These are phyloP conservation scores for Drosophila robusta DNA, from an alignment of 2,888 invertebrate genomes.

Conservation along the genomic window DNA sequence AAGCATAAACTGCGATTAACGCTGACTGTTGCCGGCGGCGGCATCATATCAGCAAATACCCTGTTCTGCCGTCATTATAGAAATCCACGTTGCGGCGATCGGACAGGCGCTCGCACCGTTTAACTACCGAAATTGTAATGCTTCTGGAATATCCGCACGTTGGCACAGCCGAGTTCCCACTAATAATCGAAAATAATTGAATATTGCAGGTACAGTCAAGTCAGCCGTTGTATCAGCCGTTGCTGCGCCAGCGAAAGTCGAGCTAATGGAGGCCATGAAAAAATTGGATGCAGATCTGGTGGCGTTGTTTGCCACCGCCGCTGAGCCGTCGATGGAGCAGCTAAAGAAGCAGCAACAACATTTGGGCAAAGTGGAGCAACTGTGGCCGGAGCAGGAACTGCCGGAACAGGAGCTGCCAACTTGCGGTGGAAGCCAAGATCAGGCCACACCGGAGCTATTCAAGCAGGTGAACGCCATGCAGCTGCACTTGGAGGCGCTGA, in stretches of 20 bases:
- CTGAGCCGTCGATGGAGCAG: conserved; percentile 62
- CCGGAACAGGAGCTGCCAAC: conserved; percentile 33
- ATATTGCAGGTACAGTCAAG: conserved; percentile 55
- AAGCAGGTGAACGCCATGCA: conserved; percentile 73
- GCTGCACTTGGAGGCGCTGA: conserved; percentile 80
- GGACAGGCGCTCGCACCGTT: conserved; percentile 26
- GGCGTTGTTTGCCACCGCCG: conserved; percentile 76
- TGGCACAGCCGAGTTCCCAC: neutral
- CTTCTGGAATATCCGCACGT: conserved; percentile 2
- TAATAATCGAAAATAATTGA: conserved; percentile 3
- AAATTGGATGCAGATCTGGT: conserved; percentile 82
- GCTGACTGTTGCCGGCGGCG: conserved; percentile 41
- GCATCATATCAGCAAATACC: conserved; percentile 12
- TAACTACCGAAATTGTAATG: conserved; percentile 43
- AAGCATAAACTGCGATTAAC: conserved; percentile 72
- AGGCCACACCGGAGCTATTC: conserved; percentile 67
- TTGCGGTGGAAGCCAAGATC: neutral
- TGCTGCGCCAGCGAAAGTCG: conserved; percentile 68
- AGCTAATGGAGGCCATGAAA: conserved; percentile 83
- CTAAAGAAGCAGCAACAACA: conserved; percentile 46
- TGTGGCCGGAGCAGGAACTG: conserved; percentile 48
- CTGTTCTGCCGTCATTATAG: conserved; percentile 43
- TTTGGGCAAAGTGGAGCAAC: conserved; percentile 33
- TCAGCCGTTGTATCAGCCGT: conserved; percentile 37
- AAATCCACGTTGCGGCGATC: conserved; percentile 71